Evolutionary conservation across 2,797 vertebrate species (phyloP).

Genomic region (Ambastaia sidthimunki): DNA sequence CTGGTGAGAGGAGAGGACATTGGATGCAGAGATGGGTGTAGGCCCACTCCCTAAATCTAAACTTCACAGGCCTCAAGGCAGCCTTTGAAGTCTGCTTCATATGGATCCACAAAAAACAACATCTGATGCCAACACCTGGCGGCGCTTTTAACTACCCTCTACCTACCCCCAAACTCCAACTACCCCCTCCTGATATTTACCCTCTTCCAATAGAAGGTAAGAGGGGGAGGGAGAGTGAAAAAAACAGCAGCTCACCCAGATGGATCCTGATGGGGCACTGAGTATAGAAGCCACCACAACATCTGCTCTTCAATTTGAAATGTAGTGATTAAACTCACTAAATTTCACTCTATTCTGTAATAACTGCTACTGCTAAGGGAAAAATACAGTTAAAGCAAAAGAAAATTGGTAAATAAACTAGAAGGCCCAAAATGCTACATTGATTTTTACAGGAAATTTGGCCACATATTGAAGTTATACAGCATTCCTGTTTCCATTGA

Average conservation of each 20-base stretch:
- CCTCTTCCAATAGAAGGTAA: conserved; percentile 50
- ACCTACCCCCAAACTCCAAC: conserved; percentile 64
- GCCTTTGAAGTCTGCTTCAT: conserved; percentile 78
- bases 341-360: not conserved
- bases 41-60: conserved; percentile 62
- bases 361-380: conserved; percentile 4
- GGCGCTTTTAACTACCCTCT: conserved; percentile 71
- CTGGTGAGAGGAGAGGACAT: conserved; percentile 60
- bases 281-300: conserved; percentile 34
- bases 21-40: conserved; percentile 54
- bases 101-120: conserved; percentile 74
- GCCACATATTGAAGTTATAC: too few relatives aligned
- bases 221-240: conserved; percentile 44
- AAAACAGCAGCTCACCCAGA: conserved; percentile 46
- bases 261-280: conserved; percentile 49
- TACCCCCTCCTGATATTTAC: conserved; percentile 63
- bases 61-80: conserved; percentile 70
- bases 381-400: conserved; percentile 4
- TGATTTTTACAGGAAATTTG: not conserved
- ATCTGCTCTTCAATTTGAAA: conserved; percentile 38
- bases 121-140: conserved; percentile 84
- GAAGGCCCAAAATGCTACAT: not conserved
- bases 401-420: too few relatives aligned
- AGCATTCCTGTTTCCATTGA: too few relatives aligned
- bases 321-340: conserved; percentile 26